Evolutionary conservation across 2,888 invertebrate genomes (phyloP).

Genomic region (Nomada ruficornis): DNA sequence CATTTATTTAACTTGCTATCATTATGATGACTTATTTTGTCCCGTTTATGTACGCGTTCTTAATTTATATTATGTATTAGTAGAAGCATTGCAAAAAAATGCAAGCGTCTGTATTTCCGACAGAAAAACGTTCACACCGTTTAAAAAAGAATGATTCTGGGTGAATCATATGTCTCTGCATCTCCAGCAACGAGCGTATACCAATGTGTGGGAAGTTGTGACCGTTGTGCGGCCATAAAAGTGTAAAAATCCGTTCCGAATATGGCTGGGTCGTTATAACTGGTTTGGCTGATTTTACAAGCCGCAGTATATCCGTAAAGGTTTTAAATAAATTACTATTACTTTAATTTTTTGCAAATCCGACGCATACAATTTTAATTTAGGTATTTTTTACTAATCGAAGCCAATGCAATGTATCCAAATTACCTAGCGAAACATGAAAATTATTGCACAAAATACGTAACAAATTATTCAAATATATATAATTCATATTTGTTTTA

Average conservation of each 20-base stretch:
- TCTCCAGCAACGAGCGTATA: conserved; percentile 55
- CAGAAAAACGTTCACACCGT: conserved; percentile 21
- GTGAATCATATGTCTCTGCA: conserved; percentile 71
- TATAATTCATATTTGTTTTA: neutral
- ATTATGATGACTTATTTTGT: conserved; percentile 5
- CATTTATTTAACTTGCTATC: neutral
- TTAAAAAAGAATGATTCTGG: conserved; percentile 63
- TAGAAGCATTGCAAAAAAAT: conserved; percentile 3
- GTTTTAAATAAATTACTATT: conserved; percentile 29
- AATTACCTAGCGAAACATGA: neutral
- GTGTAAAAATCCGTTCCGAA: conserved; percentile 73
- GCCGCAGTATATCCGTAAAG: conserved; percentile 27
- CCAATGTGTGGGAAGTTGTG: conserved; percentile 69
- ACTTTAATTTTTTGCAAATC: conserved; percentile 17
- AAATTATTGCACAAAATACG: neutral
- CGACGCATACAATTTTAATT: neutral
- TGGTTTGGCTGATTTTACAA: conserved; percentile 70
- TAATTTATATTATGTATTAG: neutral
- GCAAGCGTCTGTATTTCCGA: conserved; percentile 23
- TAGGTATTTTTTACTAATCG: neutral
- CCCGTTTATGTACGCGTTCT: neutral
- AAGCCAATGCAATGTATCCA: neutral
- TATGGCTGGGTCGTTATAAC: conserved; percentile 75
- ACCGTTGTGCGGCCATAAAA: conserved; percentile 66
- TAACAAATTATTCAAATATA: neutral